phyloP scores from a whole-genome alignment of 2,113 vertebrate genomes.

The Ahaetulla prasina region DNA sequence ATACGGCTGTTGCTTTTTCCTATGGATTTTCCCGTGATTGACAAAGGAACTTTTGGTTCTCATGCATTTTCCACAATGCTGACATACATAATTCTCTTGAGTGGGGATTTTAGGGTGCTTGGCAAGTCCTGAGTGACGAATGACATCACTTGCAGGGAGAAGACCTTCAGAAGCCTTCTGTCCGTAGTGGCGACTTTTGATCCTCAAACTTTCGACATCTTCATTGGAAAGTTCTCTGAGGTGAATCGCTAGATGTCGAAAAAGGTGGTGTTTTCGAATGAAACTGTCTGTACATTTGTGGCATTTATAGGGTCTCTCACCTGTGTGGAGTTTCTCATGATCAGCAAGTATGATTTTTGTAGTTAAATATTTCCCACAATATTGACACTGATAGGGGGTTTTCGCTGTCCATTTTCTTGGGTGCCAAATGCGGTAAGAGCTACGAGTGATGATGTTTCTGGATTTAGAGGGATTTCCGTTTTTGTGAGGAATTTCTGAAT shows the following conservation, averaged over 20 bases:
- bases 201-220: background rate
- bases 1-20: background rate
- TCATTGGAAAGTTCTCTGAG: background rate
- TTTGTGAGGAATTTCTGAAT: background rate
- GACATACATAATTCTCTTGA: background rate
- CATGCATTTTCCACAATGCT: background rate
- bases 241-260: background rate
- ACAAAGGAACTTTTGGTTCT: background rate
- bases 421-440: background rate
- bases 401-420: background rate
- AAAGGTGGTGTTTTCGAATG: background rate
- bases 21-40: slow-evolving; percentile 3
- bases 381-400: background rate
- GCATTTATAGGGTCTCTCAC: slow-evolving; percentile 34
- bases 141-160: background rate
- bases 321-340: background rate
- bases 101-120: background rate
- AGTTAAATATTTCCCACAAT: slow-evolving; percentile 13
- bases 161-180: background rate
- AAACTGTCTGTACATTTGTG: slow-evolving; percentile 5
- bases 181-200: no score
- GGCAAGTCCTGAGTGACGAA: background rate
- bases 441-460: background rate
- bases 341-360: background rate
- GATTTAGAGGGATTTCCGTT: background rate